Evolutionary conservation across 64 coral and sea anemone species (phyloP).

Genomic region (Pachyseris speciosa): DNA sequence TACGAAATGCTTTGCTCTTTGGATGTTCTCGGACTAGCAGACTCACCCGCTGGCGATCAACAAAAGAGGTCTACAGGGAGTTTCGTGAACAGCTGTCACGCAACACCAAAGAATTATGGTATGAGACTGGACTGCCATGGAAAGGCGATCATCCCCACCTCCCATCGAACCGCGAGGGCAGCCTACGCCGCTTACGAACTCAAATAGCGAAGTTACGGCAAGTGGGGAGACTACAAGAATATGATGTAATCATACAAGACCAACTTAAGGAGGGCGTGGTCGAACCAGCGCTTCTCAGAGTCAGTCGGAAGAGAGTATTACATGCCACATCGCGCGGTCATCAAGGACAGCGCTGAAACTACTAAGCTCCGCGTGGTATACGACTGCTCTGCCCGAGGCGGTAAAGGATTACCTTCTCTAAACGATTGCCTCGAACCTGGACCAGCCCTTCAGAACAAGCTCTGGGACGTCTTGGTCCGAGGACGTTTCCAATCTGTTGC

Average conservation of each 20-base stretch:
- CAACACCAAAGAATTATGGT: slow-evolving; percentile 41
- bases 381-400: slow-evolving; percentile 15
- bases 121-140: slow-evolving; percentile 52
- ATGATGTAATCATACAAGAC: slow-evolving; percentile 40
- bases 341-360: slow-evolving; percentile 2
- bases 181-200: slow-evolving; percentile 13
- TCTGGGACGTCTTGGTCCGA: slow-evolving; percentile 31
- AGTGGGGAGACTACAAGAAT: slow-evolving; percentile 1
- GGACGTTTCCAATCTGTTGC: slow-evolving; percentile 39
- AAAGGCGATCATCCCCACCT: slow-evolving; percentile 15
- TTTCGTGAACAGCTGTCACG: slow-evolving; percentile 44
- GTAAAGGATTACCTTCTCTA: slow-evolving; percentile 36
- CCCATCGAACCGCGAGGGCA: slow-evolving; percentile 34
- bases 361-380: slow-evolving; percentile 36
- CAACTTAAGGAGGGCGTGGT: slow-evolving; percentile 32
- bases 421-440: slow-evolving; percentile 54
- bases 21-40: slow-evolving; percentile 13
- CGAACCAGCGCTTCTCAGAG: slow-evolving; percentile 3
- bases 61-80: slow-evolving; percentile 36
- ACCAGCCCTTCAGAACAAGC: slow-evolving; percentile 34
- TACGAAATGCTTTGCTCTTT: slow-evolving; percentile 28
- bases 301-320: slow-evolving; percentile 26
- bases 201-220: slow-evolving; percentile 6
- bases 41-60: slow-evolving; percentile 16
- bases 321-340: slow-evolving; percentile 49